A percentile compares a stretch with the other conserved stretches of the same genome.
Evolutionary conservation across 2,888 invertebrate species (phyloP).

Genomic region (Gastrophysa polygoni): DNA sequence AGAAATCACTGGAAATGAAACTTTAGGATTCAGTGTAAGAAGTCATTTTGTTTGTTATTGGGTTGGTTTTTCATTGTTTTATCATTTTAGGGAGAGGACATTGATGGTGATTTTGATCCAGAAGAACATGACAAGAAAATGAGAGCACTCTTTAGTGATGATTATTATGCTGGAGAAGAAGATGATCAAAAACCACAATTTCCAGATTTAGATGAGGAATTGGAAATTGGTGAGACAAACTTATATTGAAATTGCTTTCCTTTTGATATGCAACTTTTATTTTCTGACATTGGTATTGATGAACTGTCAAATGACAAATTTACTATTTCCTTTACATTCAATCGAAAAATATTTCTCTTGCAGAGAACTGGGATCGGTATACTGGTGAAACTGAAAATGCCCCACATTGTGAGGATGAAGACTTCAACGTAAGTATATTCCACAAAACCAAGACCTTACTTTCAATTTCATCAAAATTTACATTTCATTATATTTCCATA

Average conservation of each 20-base stretch:
- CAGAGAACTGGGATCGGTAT: slow-evolving; percentile 74
- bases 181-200: slow-evolving; percentile 83
- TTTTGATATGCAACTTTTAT: too few species aligned
- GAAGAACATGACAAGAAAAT: slow-evolving; percentile 85
- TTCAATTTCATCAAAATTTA: slow-evolving; percentile 37
- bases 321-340: too few species aligned
- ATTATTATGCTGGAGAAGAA: slow-evolving; percentile 79
- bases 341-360: too few species aligned
- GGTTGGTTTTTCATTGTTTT: too few species aligned
- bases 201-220: slow-evolving; percentile 77
- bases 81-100: slow-evolving; percentile 70
- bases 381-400: slow-evolving; percentile 45
- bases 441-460: background rate
- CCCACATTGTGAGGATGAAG: slow-evolving; percentile 78
- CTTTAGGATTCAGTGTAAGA: slow-evolving; percentile 67
- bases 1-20: slow-evolving; percentile 84
- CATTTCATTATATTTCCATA: too few species aligned
- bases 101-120: slow-evolving; percentile 92
- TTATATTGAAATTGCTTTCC: too few species aligned
- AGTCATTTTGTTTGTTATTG: too few species aligned
- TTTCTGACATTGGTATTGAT: too few species aligned
- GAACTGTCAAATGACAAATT: too few species aligned
- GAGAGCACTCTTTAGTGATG: slow-evolving; percentile 83
- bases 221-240: slow-evolving; percentile 60
- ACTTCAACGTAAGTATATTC: slow-evolving; percentile 65